Base-by-base conservation (phyloP, 2,888 invertebrate genomes). In the Leistus spinibarbis region DNA sequence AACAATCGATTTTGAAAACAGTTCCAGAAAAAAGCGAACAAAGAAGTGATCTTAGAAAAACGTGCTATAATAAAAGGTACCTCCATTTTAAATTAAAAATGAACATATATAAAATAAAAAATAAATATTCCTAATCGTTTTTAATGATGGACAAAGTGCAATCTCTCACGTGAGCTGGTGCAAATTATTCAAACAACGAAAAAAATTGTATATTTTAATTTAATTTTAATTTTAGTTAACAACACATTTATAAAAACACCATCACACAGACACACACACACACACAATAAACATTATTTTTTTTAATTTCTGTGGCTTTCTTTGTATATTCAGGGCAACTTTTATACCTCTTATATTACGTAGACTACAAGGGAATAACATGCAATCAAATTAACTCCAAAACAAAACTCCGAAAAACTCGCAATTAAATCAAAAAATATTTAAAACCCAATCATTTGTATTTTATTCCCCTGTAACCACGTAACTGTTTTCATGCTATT, bases 11-110 rank as follows among this genome's bases (percentile, higher is more conserved):
- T 40, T 40, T 2, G 5, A 40, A 40, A 40, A 40, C 40, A 40
- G 40, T 40, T 40, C 1, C 13, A 40, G 13, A 40, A 1, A 40
- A 40, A 40, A 54, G 17, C n/a, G 60, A 20, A 57, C 54, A 69
- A 54, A 24, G 54, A 70, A 27, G 65, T 66, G 65, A 65, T 66
- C 66, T 67, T 53, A 62, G 60, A 40, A 54, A 78, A 81, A 83
- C 84, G 85, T 85, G 85, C 85, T 85, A 85, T 85, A 84, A 80
- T 77, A 80, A 83, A 85, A 85, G 84, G 85, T 85, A 85, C 85
- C 85, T 85, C n/a, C 84, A 85, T 79, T 76, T 79, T 79, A 79
- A 79, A 80, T 79, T 70, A 80, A 80, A 78, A 79, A 78, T 78
- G 80, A 81, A 82, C 81, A 40, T 40, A 40, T 40, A 40, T 0